Evolutionary conservation across 1,140 invertebrate genomes (phyloP).

Genomic region (Laodelphax striatellus): DNA sequence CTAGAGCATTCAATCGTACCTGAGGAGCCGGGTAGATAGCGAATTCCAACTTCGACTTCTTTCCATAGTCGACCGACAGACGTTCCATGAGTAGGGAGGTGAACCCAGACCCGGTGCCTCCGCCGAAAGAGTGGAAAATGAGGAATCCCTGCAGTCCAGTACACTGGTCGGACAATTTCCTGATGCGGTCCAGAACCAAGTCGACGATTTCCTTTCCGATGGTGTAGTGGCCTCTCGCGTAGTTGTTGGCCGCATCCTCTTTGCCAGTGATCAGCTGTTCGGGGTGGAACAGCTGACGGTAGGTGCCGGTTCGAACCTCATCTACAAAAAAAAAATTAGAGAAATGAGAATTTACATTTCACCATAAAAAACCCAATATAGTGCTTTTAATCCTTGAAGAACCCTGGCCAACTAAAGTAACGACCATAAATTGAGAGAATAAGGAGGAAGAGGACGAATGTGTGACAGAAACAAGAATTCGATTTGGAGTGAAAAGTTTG

Average conservation of each 20-base stretch:
- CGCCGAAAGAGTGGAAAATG: slow-evolving; percentile 82
- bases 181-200: slow-evolving; percentile 51
- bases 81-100: slow-evolving; percentile 55
- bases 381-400: too few relatives aligned
- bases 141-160: slow-evolving; percentile 70
- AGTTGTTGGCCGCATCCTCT: slow-evolving; percentile 57
- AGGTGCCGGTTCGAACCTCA: too few relatives aligned
- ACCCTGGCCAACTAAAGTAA: too few relatives aligned
- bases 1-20: too few relatives aligned
- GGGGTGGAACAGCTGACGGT: slow-evolving; percentile 36
- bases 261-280: slow-evolving; percentile 49
- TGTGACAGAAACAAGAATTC: too few relatives aligned
- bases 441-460: too few relatives aligned
- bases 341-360: too few relatives aligned
- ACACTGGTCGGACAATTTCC: slow-evolving; percentile 69
- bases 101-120: slow-evolving; percentile 73
- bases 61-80: slow-evolving; percentile 52
- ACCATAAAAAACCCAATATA: too few relatives aligned
- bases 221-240: slow-evolving; percentile 55
- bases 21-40: slow-evolving; percentile 57
- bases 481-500: too few relatives aligned
- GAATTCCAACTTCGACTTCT: slow-evolving; percentile 58
- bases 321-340: too few relatives aligned
- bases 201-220: slow-evolving; percentile 67
- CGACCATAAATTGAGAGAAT: too few relatives aligned